Conservation (phyloP, 2,113 vertebrate genomes). For the Bungarus multicinctus region DNA sequence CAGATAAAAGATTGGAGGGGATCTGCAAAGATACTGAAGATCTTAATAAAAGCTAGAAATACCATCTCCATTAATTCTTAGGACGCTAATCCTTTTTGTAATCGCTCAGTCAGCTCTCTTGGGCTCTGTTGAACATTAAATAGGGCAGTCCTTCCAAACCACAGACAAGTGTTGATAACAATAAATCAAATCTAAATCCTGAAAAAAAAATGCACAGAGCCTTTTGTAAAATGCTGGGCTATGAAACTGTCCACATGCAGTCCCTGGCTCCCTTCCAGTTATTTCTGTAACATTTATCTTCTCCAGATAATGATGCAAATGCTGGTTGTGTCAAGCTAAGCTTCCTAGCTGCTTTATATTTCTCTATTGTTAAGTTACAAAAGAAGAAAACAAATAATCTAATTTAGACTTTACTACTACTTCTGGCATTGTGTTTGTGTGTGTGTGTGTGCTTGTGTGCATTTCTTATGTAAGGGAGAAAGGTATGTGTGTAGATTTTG, state of each 20-base stretch:
- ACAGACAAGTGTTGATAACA: conserved; percentile 21
- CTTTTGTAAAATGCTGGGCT: conserved; percentile 47
- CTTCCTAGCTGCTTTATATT: conserved; percentile 49
- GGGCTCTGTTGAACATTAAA: not conserved
- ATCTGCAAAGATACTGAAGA: conserved; percentile 9
- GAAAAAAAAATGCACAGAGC: conserved; percentile 9
- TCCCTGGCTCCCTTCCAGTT: conserved; percentile 42
- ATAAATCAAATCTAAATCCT: conserved; percentile 20
- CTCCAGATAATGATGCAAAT: conserved; percentile 47
- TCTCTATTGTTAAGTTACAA: conserved; percentile 22
- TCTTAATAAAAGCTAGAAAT: conserved; percentile 12
- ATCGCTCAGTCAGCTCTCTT: conserved; percentile 5
- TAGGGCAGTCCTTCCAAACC: not conserved
- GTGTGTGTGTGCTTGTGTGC: conserved; percentile 20
- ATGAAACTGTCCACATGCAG: conserved; percentile 32
- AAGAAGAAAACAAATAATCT: conserved; percentile 59
- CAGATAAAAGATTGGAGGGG: conserved; percentile 18
- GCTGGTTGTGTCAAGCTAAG: conserved; percentile 24
- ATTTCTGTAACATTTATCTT: conserved; percentile 32
- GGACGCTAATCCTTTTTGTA: conserved; percentile 23
- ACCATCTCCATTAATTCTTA: conserved; percentile 11
- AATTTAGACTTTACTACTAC: conserved; percentile 51
- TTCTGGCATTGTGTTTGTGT: conserved; percentile 54
- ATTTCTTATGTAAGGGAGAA: conserved; percentile 42
- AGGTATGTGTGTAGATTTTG: conserved; percentile 75